Base-by-base conservation (phyloP, 2,113 vertebrate species). In the Mesembrinibis cayennensis region DNA sequence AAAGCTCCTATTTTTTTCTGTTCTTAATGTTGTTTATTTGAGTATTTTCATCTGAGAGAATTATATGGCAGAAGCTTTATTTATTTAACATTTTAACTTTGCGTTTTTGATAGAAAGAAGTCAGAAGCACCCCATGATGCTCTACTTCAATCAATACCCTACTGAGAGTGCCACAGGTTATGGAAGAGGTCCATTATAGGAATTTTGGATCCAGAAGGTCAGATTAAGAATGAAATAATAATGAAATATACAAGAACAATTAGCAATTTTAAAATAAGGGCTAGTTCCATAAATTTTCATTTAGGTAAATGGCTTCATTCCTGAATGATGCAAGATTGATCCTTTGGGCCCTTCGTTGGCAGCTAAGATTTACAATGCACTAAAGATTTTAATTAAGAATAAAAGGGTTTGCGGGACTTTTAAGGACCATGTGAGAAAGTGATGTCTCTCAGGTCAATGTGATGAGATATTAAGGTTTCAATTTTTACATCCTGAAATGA, bases 141-240 rank as follows among this genome's bases (percentile, higher is more conserved):
- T 76, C 66, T 82, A 3, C 30, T 90, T 92, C 55, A 82, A 83
- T 58, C 42, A 89, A 77, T 42, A 66, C 17, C 45, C 78, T 90
- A 36, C 23, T 59, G 30, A 50, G 38, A 55, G 27, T 74, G 63
- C 18, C 76, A 93, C 47, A 81, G n/a, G 55, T 73, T 81, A 84
- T 13, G 14, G 71, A 80, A 83, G 21, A 87, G 45, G 62, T 62
- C 69, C 16, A n/a, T 47, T 77, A 70, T 1, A 53, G 20, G 71
- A 82, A 87, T 86, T 94, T 70, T n/a, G 50, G 50, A 93, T 87
- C 58, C 63, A 90, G 91, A 80, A 90, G 30, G 65, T 85, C 67
- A 55, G 87, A 85, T 91, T 87, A 91, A 88, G 58, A 90, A 63
- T 3, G 5, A 73, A 63, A 56, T 20, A 78, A 55, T 49, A 91